phyloP scores from a whole-genome alignment of 1,140 invertebrate species.

The Bathynomus jamesi region DNA sequence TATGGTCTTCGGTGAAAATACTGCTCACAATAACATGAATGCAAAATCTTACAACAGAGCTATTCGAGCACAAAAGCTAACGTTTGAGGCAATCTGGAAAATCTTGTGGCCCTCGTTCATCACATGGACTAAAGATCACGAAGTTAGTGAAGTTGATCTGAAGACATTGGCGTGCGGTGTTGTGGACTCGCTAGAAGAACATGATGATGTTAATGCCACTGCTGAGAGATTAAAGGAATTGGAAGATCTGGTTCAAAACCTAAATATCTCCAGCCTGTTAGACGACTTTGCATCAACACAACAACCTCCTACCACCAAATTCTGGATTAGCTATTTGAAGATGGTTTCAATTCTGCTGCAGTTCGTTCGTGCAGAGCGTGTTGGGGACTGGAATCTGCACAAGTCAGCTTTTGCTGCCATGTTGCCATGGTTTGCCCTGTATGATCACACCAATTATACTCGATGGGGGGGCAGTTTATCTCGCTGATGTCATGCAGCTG shows the following conservation, averaged over 20 bases:
- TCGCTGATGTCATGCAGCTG: not conserved
- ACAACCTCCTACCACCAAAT: too few species aligned
- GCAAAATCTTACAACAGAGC: constrained; percentile 12
- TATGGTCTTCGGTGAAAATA: too few species aligned
- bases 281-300: too few species aligned
- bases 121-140: not conserved
- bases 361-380: not conserved
- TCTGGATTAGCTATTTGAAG: too few species aligned
- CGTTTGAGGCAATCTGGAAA: constrained; percentile 12
- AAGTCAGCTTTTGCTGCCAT: too few species aligned
- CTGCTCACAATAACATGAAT: constrained; percentile 4
- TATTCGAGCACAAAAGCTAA: constrained; percentile 9
- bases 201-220: not conserved
- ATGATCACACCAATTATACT: too few species aligned
- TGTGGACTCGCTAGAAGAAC: not conserved
- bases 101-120: not conserved
- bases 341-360: not conserved
- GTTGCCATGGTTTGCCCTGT: too few species aligned
- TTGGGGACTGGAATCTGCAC: too few species aligned
- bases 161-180: not conserved
- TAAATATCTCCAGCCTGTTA: too few species aligned
- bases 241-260: not conserved
- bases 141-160: not conserved
- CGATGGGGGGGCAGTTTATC: not conserved
- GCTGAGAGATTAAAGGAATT: not conserved